phyloP scores from a whole-genome alignment of 2,888 invertebrate species.

The Acronicta aceris region DNA sequence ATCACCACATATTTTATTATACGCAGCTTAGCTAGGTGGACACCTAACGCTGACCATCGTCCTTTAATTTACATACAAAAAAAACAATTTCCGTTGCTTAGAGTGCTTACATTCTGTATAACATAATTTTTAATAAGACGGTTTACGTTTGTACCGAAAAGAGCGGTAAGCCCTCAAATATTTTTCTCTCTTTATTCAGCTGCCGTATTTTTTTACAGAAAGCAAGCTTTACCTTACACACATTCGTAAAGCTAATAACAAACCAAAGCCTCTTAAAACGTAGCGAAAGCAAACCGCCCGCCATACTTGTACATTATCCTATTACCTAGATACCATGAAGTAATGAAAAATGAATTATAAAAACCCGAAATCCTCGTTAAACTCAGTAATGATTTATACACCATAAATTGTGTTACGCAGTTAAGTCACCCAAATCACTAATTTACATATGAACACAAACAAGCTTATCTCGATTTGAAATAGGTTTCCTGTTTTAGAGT shows the following conservation, averaged over 20 bases:
- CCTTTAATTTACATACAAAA: conserved; percentile 10
- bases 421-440: conserved; percentile 27
- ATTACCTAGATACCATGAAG: conserved; percentile 31
- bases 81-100: conserved; percentile 44
- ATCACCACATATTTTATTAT: too few species aligned
- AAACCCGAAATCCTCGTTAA: conserved; percentile 17
- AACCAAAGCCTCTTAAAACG: conserved; percentile 52
- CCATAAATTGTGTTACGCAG: conserved; percentile 38
- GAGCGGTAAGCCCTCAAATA: conserved; percentile 62
- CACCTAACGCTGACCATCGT: conserved; percentile 17
- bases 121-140: conserved; percentile 69
- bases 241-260: conserved; percentile 65
- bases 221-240: conserved; percentile 63
- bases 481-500: conserved; percentile 21
- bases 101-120: conserved; percentile 61
- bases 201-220: conserved; percentile 59
- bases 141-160: conserved; percentile 58
- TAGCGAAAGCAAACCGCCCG: conserved; percentile 23
- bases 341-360: conserved; percentile 25
- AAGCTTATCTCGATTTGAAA: conserved; percentile 31
- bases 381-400: conserved; percentile 34
- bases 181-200: conserved; percentile 61
- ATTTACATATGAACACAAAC: conserved; percentile 44
- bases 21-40: neutral
- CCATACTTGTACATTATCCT: conserved; percentile 35